Evolutionary conservation across 2,113 vertebrate genomes (phyloP), one percentile per base, ranked within the genome.

Genomic region (Hystrix cristata): DNA sequence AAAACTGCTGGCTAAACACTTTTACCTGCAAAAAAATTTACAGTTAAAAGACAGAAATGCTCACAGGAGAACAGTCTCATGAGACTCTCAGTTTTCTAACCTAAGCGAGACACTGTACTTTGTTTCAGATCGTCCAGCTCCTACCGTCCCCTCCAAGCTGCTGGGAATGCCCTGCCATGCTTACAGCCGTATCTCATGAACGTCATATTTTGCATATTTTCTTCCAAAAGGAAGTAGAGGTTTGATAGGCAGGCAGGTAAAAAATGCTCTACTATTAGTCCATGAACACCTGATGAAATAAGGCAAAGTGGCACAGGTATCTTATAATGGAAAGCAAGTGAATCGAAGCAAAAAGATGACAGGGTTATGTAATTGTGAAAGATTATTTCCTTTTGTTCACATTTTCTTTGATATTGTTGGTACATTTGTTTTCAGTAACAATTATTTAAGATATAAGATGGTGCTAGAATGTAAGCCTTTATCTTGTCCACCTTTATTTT

Each of bases 1-100:
- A 95, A 98, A 97, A 97, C 71, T 96, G 9, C n/a, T 85, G 59
- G 46, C 51, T 67, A 80, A 95, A 55, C 23, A 74, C 43, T n/a
- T 29, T 3, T 86, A 84, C n/a, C 25, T 92, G 71, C 4, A 38
- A 60, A 74, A 94, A 31, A 48, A 3, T 78, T 78, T 31, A 31
- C 14, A 31, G 46, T 13, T 27, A 53, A 78, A 29, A 86, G 59
- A 21, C 59, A 74, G 65, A 78, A 62, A 71, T 69, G 65, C 38
- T 18, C 62, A n/a, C n/a, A 76, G 65, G 46, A 43, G 19, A 14
- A 23, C n/a, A 43, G 51, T 57, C 5, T 86, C 25, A 12, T 12
- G 4, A 31, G n/a, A n/a, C 13, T 62, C 3, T 25, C 3, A 10
- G 16, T 46, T 69, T 90, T 69, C 53, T 67, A 59, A n/a, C 55